These are phyloP conservation scores for Bombus affinis DNA, from an alignment of 1,140 invertebrate species.

Conservation along the genomic window DNA sequence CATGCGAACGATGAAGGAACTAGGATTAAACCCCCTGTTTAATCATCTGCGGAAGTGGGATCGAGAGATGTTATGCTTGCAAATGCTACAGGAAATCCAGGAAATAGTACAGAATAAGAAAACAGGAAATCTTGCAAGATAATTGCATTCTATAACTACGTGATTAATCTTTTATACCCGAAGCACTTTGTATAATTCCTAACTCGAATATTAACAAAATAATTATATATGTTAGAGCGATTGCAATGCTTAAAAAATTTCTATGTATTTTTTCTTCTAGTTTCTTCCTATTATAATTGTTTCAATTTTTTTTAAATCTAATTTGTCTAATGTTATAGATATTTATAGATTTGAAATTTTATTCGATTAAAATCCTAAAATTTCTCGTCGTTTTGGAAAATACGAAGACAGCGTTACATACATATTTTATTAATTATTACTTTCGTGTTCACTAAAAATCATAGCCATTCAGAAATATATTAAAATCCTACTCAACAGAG, in stretches of 20 bases:
- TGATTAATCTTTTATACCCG: background rate
- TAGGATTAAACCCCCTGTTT: background rate
- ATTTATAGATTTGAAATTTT: no score
- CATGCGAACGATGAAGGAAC: background rate
- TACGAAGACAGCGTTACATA: background rate
- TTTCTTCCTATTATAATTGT: background rate
- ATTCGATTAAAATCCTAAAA: background rate
- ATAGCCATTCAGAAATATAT: background rate
- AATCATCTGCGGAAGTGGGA: constrained; percentile 8
- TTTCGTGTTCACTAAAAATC: background rate
- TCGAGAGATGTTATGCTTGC: constrained; percentile 1
- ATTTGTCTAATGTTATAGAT: no score
- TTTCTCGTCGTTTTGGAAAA: no score
- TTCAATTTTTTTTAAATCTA: no score
- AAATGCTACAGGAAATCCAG: background rate
- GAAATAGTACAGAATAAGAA: constrained; percentile 1
- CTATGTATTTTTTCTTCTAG: background rate
- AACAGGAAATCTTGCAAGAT: constrained; percentile 2
- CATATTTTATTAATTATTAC: background rate
- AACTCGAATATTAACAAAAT: background rate
- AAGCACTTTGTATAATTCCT: background rate
- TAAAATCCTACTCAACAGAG: background rate
- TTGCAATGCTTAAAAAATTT: background rate
- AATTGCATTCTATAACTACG: background rate
- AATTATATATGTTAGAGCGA: background rate